Evolutionary conservation across 2,888 invertebrate species (phyloP).

Genomic region (Lycocerus yunnanus): DNA sequence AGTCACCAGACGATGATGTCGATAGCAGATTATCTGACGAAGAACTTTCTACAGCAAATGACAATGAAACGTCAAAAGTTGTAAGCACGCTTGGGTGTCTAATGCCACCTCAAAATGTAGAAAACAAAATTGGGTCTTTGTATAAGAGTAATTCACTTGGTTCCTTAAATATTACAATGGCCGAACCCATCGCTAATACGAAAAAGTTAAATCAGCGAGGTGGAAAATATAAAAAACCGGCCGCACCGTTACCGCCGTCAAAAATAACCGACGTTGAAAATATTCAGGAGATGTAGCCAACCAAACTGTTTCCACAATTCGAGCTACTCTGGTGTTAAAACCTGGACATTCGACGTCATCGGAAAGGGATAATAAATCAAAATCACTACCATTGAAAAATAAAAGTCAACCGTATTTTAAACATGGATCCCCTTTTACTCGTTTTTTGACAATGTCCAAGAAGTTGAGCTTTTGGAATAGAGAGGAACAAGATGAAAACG

Average conservation of each 20-base stretch:
- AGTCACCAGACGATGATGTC: slow-evolving; percentile 40
- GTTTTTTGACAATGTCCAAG: slow-evolving; percentile 60
- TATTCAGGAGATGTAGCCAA: slow-evolving; percentile 21
- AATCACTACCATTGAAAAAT: slow-evolving; percentile 9
- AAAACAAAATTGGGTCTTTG: neutral
- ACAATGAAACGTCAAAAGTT: neutral
- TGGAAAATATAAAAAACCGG: slow-evolving; percentile 60
- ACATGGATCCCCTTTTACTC: slow-evolving; percentile 41
- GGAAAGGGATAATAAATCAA: slow-evolving; percentile 38
- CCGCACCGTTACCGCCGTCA: slow-evolving; percentile 59
- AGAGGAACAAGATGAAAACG: slow-evolving; percentile 45
- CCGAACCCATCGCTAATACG: neutral
- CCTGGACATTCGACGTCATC: slow-evolving; percentile 47
- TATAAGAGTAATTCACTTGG: slow-evolving; percentile 13
- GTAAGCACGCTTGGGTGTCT: neutral
- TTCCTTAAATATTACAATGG: neutral
- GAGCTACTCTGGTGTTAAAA: slow-evolving; percentile 58
- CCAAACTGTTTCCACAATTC: slow-evolving; percentile 47
- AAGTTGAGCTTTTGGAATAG: slow-evolving; percentile 64
- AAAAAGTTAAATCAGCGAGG: slow-evolving; percentile 45
- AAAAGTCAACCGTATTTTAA: slow-evolving; percentile 28
- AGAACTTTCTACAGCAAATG: neutral
- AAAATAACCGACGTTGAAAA: slow-evolving; percentile 18
- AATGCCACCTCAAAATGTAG: neutral
- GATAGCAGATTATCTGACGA: neutral